A percentile compares a stretch with the other conserved stretches of the same genome.
These are phyloP conservation scores for Thymelicus lineola DNA, from an alignment of 2,888 invertebrate species.

Conservation along the genomic window DNA sequence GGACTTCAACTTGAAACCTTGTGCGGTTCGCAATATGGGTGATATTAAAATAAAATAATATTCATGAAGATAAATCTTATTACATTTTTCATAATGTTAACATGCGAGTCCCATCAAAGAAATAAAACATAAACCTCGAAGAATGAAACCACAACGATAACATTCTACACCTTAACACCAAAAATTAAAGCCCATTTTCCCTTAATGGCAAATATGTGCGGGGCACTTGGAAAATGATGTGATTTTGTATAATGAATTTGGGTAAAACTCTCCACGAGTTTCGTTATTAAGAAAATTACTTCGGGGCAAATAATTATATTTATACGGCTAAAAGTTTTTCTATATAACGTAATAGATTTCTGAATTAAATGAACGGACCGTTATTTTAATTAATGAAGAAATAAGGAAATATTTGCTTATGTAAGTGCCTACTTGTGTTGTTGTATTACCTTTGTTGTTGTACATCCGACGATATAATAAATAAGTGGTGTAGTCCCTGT, in stretches of 20 bases:
- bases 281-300: slow-evolving; percentile 12
- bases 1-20: too few species aligned
- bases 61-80: not conserved
- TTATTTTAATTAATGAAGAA: not conserved
- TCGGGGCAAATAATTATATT: slow-evolving; percentile 4
- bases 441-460: not conserved
- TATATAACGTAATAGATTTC: not conserved
- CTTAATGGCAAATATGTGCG: not conserved
- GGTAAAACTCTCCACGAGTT: slow-evolving; percentile 11
- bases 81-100: not conserved
- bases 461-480: not conserved
- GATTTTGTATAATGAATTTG: slow-evolving; percentile 11
- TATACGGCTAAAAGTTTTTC: not conserved
- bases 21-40: too few species aligned
- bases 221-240: slow-evolving; percentile 9
- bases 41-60: too few species aligned
- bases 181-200: not conserved
- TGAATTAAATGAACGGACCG: not conserved
- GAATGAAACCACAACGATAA: not conserved
- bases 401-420: not conserved
- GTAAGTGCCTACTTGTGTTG: not conserved
- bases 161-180: not conserved
- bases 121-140: not conserved
- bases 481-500: too few species aligned
- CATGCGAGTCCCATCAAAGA: not conserved